Conservation (phyloP, 2,888 invertebrate species). For the Trichopoda pennipes region DNA sequence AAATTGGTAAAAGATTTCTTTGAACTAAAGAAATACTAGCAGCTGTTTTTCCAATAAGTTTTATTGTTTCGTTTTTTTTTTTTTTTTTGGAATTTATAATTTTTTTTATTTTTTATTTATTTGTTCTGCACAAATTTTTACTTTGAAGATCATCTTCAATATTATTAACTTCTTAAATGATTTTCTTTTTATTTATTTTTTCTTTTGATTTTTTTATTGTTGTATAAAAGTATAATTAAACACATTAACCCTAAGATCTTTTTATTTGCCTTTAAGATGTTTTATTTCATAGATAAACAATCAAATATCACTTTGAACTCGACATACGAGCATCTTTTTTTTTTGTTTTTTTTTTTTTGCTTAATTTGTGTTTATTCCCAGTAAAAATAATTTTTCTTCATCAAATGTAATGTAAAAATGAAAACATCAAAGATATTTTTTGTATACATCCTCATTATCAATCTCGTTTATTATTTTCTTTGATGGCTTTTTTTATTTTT, state of each 20-base stretch:
- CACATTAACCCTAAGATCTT: slow-evolving; percentile 53
- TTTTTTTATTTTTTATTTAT: slow-evolving; percentile 35
- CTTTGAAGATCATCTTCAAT: slow-evolving; percentile 58
- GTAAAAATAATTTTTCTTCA: slow-evolving; percentile 32
- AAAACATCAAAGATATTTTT: slow-evolving; percentile 67
- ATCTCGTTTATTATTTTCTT: slow-evolving; percentile 25
- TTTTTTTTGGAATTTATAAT: too few relatives aligned
- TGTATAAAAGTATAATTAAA: slow-evolving; percentile 67
- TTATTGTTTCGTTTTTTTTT: background rate
- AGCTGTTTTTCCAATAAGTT: slow-evolving; percentile 35
- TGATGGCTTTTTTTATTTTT: slow-evolving; percentile 19
- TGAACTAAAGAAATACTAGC: background rate
- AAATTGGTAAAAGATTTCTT: background rate
- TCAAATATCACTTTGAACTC: slow-evolving; percentile 64
- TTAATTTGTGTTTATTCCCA: background rate
- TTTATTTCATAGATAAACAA: slow-evolving; percentile 65
- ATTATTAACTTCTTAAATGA: slow-evolving; percentile 32
- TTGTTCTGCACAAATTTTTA: slow-evolving; percentile 51
- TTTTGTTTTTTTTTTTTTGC: slow-evolving; percentile 27
- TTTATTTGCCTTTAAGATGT: slow-evolving; percentile 51
- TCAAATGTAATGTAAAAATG: slow-evolving; percentile 48
- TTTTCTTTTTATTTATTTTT: slow-evolving; percentile 33
- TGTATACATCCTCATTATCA: slow-evolving; percentile 40
- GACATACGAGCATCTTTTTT: slow-evolving; percentile 51
- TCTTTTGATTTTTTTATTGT: slow-evolving; percentile 45